Base-by-base conservation (phyloP, 92 coral and sea anemone species). In the Umimayanthus kanabou region DNA sequence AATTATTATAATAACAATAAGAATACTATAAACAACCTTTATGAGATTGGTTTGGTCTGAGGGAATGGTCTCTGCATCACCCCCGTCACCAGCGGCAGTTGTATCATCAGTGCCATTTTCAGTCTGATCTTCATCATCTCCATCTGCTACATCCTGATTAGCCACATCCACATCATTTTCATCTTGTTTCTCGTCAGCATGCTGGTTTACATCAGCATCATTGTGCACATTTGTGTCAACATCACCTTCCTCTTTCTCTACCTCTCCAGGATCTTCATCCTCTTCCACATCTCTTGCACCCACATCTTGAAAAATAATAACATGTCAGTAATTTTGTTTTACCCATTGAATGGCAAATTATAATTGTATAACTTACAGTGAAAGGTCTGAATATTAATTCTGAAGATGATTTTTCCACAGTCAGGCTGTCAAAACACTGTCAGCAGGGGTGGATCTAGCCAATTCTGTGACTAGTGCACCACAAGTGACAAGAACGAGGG, bases 31-130 rank as follows among this genome's bases (percentile, higher is more conserved):
- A n/a, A 45, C 8, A 74, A 75, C 81, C 65, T 77, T 77, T n/a
- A 77, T 47, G 65, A 77, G 58, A 47, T 20, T 43, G 57, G 65
- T 43, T 15, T 77, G 80, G 30, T 22, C 20, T 23, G 58, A 22
- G 14, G 20, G 61, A 39, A 39, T 18, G 3, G 23, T 39, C 1
- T 25, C 39, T 2, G 39, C 58, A 9, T 6, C 81, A 78, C 81
- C 81, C 18, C 64, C 81, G 9, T 78, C 81, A 9, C 81, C 81
- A 13, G 64, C 81, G n/a, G 58, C 64, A 43, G 65, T 49, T 78
- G 66, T 26, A 10, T 43, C 64, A 23, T 78, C 81, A 78, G 64
- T 40, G 26, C 64, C 81, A 43, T 47, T 55, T 47, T 79, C 65
- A 16, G 45, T 30, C 15, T 33, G 37, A 33, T 50, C 82, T 16